Base-by-base conservation (phyloP, 2,888 invertebrate species). In the Pheosia tremula region DNA sequence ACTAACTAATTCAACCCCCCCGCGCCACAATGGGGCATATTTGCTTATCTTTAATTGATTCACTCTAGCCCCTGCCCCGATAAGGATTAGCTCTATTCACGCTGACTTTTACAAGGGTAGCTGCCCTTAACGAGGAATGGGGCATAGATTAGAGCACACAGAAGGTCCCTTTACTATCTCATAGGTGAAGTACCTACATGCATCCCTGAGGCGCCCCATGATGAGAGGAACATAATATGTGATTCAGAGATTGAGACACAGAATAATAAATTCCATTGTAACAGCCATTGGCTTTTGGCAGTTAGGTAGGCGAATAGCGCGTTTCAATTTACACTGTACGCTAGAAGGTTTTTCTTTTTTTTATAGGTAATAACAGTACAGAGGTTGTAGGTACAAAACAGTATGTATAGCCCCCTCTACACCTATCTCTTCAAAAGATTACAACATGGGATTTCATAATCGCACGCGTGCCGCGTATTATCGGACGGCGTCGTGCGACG, bases 41-140 rank as follows among this genome's bases (percentile, higher is more conserved):
- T 93, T 93, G 93, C 91, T 93, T 93, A 93, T 93, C 93, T 93
- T 91, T 93, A 93, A 93, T 93, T 93, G 93, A 93, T 93, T 93
- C 91, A 91, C 89, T 93, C 81, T 90, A 89, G 86, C 91, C 91
- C 91, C 82, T 77, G 76, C 70, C 67, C 72, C 86, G 93, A 92
- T 93, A 91, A 91, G 92, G 93, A 93, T 93, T 93, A 93, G 90
- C 86, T 87, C 87, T 87, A 92, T 93, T 93, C 92, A 91, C 88
- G 89, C 90, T 90, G 89, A 90, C 91, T 93, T 93, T 93, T 93
- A 93, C 90, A 92, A 93, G 93, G 93, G 93, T 91, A 86, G 86
- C 77, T 75, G 65, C 85, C 89, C 88, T 87, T 92, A 89, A 90
- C 88, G 89, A 91, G 89, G 84, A 83, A 75, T 69, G 57, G 36